Percentiles rank a stretch among this genome's conserved stretches.
Evolutionary conservation across 1,140 invertebrate genomes (phyloP).

Genomic region (Drosophila pseudoobscura): DNA sequence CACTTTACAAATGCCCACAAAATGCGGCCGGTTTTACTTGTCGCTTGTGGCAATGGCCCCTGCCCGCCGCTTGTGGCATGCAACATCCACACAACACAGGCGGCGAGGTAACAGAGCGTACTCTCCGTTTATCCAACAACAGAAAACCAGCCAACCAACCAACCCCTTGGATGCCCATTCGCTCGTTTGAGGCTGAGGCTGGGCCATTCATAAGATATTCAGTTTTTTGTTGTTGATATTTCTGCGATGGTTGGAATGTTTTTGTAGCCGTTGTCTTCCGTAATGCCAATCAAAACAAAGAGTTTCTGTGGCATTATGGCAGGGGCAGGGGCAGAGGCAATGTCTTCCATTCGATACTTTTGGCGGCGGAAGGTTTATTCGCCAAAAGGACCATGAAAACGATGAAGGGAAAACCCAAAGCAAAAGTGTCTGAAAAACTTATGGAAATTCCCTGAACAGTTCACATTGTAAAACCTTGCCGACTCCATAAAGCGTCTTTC

Average conservation of each 20-base stretch:
- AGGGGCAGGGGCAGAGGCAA: no score
- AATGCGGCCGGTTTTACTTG: constrained; percentile 63
- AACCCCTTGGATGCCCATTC: constrained; percentile 13
- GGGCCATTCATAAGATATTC: constrained; percentile 20
- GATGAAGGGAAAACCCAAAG: no score
- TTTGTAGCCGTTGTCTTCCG: constrained; percentile 34
- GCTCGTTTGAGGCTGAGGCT: background rate
- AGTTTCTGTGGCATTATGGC: background rate
- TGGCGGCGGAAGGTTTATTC: no score
- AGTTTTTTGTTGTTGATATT: constrained; percentile 1
- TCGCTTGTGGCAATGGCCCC: constrained; percentile 43
- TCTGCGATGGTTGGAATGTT: constrained; percentile 13
- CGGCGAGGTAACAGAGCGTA: constrained; percentile 61
- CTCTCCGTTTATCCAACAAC: constrained; percentile 34
- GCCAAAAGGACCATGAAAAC: no score
- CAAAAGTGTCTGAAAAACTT: no score
- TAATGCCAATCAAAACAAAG: constrained; percentile 71
- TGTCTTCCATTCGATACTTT: no score
- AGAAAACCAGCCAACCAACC: background rate
- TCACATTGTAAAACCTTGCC: no score
- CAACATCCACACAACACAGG: constrained; percentile 25
- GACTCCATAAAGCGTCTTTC: no score
- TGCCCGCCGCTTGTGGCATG: constrained; percentile 31
- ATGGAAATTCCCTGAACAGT: no score
- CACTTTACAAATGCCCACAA: constrained; percentile 76